Base-by-base conservation (phyloP, 2,797 vertebrate genomes). In the Acomys russatus region DNA sequence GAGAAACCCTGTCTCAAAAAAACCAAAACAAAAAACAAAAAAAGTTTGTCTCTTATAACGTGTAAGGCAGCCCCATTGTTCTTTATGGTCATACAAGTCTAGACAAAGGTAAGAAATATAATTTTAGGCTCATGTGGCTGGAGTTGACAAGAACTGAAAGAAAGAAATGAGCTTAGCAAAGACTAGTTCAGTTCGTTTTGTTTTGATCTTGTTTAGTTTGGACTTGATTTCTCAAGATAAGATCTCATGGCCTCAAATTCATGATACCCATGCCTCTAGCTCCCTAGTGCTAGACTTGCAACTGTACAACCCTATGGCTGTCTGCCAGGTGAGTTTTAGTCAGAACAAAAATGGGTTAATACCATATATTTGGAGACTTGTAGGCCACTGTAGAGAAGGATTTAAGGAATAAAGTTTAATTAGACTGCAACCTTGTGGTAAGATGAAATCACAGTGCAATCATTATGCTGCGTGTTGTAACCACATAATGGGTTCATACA, bases 401-500 rank as follows among this genome's bases (percentile, higher is more conserved):
- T 77, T 80, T 94, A 71, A 84, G 51, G 59, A 83, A 91, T 76
- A 77, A 78, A 94, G 22, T 33, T 35, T 68, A 35, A 44, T 73
- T 64, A 88, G 51, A 68, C 68, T 51, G 71, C 28, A n/a, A 54
- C 78, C 77, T 87, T 88, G 56, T 88, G 90, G 63, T 93, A 88
- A 90, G 86, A 56, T 49, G 61, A 76, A 76, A 73, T 94, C 86
- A 87, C 71, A 33, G 23, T 90, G 74, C 70, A 70, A 25, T 79
- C 59, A n/a, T 68, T 77, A 80, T 10, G 17, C 28, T 70, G 76
- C 49, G 70, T 82, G 9, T 54, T 54, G 78, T 44, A 94, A 38
- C 49, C 49, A 92, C 63, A 44, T 64, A 76, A 28, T 90, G 70
- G 70, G 87, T 94, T 90, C 33, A 73, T 38, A 28, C 78, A 49